Percentiles rank a stretch among this genome's conserved stretches.
Evolutionary conservation across 2,888 invertebrate genomes (phyloP).

Genomic region (Bombylius discolor): DNA sequence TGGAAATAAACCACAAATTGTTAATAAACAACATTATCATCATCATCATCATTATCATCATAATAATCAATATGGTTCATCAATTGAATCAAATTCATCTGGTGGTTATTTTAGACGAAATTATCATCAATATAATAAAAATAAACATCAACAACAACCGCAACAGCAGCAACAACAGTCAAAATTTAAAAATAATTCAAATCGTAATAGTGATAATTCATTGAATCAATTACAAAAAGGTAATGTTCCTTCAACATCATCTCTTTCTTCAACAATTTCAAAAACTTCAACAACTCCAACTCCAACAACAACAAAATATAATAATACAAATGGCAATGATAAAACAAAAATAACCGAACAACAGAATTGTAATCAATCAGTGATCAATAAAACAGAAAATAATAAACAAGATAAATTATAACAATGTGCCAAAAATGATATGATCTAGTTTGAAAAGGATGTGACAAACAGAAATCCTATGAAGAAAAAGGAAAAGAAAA

Average conservation of each 20-base stretch:
- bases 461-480: no score
- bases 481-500: no score
- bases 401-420: neutral
- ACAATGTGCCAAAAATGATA: neutral
- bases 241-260: neutral
- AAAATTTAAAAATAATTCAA: neutral
- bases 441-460: no score
- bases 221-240: neutral
- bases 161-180: neutral
- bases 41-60: slow-evolving; percentile 14
- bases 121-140: slow-evolving; percentile 12
- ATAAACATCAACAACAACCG: neutral
- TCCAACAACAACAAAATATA: neutral
- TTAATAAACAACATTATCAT: slow-evolving; percentile 8
- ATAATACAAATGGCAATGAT: neutral
- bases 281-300: no score
- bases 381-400: neutral
- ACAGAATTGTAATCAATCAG: neutral
- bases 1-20: slow-evolving; percentile 34
- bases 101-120: slow-evolving; percentile 26
- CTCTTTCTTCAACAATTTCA: no score
- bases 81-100: slow-evolving; percentile 20
- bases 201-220: neutral
- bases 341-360: neutral
- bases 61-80: slow-evolving; percentile 29